A percentile compares a stretch with the other conserved stretches of the same genome.
Conservation (phyloP, 2,113 vertebrate species). For the Antechinus flavipes region DNA sequence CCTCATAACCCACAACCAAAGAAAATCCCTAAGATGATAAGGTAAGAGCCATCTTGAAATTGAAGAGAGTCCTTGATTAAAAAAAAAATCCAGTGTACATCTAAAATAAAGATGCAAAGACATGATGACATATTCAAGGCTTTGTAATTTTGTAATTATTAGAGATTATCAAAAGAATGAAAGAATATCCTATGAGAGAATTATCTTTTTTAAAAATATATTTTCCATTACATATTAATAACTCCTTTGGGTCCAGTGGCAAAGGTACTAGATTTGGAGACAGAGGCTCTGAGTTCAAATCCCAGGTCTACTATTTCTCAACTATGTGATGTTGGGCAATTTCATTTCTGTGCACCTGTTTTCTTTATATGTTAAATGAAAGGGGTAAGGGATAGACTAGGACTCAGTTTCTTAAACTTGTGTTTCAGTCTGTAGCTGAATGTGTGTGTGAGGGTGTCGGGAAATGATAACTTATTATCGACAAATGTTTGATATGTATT, state of each 20-base stretch:
- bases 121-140: rapidly evolving
- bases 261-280: neutral
- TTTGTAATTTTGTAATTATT: rapidly evolving
- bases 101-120: neutral
- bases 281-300: neutral
- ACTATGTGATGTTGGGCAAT: neutral
- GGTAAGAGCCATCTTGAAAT: rapidly evolving
- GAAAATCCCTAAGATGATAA: neutral
- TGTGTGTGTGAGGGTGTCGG: too few relatives aligned
- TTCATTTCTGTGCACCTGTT: neutral
- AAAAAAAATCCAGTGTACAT: neutral
- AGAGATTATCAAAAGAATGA: rapidly evolving
- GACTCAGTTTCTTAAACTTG: too few relatives aligned
- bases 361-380: neutral
- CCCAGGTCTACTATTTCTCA: neutral
- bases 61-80: neutral
- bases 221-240: neutral
- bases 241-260: neutral
- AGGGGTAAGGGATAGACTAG: neutral
- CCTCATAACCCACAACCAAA: neutral
- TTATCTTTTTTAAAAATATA: neutral
- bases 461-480: too few relatives aligned
- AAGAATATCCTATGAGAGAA: neutral
- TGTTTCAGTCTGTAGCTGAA: too few relatives aligned
- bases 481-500: too few relatives aligned